A percentile compares a stretch with the other conserved stretches of the same genome.
phyloP scores from a whole-genome alignment of 2,888 invertebrate genomes.

The Eulithis testata region DNA sequence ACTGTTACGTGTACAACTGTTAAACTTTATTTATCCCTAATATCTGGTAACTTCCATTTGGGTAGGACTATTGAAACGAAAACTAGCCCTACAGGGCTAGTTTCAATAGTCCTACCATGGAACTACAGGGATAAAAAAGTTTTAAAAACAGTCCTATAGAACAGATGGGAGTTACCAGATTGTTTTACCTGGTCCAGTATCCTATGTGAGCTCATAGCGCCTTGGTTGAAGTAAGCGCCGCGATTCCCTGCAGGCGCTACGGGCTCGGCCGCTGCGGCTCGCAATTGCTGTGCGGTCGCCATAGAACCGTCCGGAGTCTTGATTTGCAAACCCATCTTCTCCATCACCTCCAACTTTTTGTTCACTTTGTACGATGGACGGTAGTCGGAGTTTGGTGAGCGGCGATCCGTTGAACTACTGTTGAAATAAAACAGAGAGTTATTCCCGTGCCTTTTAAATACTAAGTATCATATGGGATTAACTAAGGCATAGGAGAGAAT shows the following conservation, averaged over 20 bases:
- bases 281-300: slow-evolving; percentile 83
- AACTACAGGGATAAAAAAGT: too few relatives aligned
- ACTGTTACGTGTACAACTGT: too few relatives aligned
- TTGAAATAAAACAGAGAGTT: background rate
- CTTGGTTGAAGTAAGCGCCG: slow-evolving; percentile 91
- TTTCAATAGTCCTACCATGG: too few relatives aligned
- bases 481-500: too few relatives aligned
- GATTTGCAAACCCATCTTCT: slow-evolving; percentile 82
- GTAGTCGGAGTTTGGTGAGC: slow-evolving; percentile 68
- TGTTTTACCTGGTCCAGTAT: slow-evolving; percentile 88
- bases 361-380: slow-evolving; percentile 79
- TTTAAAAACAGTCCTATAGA: too few relatives aligned
- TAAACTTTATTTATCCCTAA: too few relatives aligned
- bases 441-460: too few relatives aligned
- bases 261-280: slow-evolving; percentile 78
- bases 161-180: too few relatives aligned
- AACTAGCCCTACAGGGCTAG: too few relatives aligned
- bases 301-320: slow-evolving; percentile 82
- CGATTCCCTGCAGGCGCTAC: slow-evolving; percentile 54
- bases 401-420: slow-evolving; percentile 54
- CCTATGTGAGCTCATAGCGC: slow-evolving; percentile 90
- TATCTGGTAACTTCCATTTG: too few relatives aligned
- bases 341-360: slow-evolving; percentile 79
- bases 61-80: too few relatives aligned
- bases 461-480: too few relatives aligned